Evolutionary conservation across 2,113 vertebrate species (phyloP).

Genomic region (Stegostoma tigrinum): DNA sequence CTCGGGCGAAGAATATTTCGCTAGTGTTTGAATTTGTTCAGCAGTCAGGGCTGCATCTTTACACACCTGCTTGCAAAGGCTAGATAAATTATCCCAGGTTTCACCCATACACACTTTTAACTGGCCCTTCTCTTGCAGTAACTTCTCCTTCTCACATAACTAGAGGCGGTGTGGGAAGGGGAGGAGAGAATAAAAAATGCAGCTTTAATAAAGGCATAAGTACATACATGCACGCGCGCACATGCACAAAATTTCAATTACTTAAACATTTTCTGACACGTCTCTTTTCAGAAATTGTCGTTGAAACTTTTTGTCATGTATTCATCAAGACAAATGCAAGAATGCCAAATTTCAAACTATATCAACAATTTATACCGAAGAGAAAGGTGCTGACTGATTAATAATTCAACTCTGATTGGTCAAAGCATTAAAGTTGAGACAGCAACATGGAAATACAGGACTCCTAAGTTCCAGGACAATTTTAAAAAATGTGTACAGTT

Average conservation of each 20-base stretch:
- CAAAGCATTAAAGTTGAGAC: no score
- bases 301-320: no score
- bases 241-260: not conserved
- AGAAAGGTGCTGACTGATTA: no score
- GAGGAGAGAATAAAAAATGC: not conserved
- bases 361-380: no score
- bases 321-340: no score
- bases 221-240: not conserved
- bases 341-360: no score
- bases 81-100: slow-evolving; percentile 74
- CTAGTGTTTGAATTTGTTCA: slow-evolving; percentile 74
- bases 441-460: no score
- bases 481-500: no score
- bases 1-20: slow-evolving; percentile 72
- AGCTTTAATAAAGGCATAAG: not conserved
- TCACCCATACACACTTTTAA: slow-evolving; percentile 77
- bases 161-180: not conserved
- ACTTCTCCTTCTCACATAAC: slow-evolving; percentile 66
- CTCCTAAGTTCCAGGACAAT: no score
- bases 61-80: slow-evolving; percentile 74
- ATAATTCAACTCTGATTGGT: no score
- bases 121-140: slow-evolving; percentile 74
- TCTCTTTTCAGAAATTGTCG: no score
- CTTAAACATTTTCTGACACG: not conserved
- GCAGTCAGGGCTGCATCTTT: slow-evolving; percentile 67